A percentile compares a stretch with the other conserved stretches of the same genome.
Evolutionary conservation across 2,797 vertebrate genomes (phyloP).

Genomic region (Paratrypauchen microcephalus): DNA sequence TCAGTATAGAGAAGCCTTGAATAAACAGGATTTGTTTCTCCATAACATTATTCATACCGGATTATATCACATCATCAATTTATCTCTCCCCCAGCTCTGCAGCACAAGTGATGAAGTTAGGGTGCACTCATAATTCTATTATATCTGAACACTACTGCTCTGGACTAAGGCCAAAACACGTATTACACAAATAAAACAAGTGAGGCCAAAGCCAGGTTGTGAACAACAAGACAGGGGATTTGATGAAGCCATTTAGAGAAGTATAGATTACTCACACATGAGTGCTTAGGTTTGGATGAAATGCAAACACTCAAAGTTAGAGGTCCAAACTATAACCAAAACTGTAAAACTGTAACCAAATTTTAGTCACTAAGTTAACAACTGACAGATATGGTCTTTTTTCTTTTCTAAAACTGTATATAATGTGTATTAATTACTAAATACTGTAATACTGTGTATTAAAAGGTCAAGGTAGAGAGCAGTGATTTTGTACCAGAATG

Average conservation of each 20-base stretch:
- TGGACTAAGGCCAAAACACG: constrained; percentile 75
- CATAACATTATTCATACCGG: constrained; percentile 26
- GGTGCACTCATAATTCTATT: constrained; percentile 70
- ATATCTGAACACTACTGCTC: constrained; percentile 53
- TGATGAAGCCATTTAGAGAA: constrained; percentile 6
- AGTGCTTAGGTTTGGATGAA: neutral
- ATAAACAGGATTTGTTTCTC: constrained; percentile 38
- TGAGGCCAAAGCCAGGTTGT: constrained; percentile 28
- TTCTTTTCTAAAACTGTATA: too few relatives aligned
- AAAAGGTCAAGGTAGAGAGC: too few relatives aligned
- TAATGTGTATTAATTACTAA: too few relatives aligned
- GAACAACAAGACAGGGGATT: constrained; percentile 1
- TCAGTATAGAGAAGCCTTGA: constrained; percentile 14
- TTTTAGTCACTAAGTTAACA: too few relatives aligned
- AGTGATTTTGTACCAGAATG: too few relatives aligned
- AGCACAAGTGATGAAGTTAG: constrained; percentile 68
- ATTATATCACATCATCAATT: constrained; percentile 58
- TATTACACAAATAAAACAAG: constrained; percentile 76
- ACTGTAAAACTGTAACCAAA: too few relatives aligned
- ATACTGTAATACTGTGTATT: too few relatives aligned
- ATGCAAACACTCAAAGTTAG: neutral
- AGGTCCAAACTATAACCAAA: neutral
- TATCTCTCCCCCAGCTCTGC: constrained; percentile 46
- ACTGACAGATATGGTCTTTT: too few relatives aligned
- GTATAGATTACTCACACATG: neutral